Percentiles rank a stretch among this genome's conserved stretches.
phyloP scores from a whole-genome alignment of 2,113 vertebrate genomes.

The Mustela nigripes region DNA sequence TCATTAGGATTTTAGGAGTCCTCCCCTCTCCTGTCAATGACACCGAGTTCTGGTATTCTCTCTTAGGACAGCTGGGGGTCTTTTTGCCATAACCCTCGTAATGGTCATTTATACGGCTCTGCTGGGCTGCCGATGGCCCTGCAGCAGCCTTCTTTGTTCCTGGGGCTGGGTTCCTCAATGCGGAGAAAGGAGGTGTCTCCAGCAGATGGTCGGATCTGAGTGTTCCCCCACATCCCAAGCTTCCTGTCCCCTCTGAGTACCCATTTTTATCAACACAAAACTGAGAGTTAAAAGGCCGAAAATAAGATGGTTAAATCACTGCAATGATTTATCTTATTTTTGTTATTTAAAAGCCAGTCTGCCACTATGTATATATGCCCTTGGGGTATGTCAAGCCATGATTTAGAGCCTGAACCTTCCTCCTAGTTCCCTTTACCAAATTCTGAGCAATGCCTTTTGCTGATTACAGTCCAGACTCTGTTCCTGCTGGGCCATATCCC shows the following conservation, averaged over 20 bases:
- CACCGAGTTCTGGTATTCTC: not conserved
- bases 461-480: not conserved
- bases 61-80: not conserved
- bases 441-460: conserved; percentile 46
- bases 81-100: not conserved
- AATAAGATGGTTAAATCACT: not conserved
- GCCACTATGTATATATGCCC: not conserved
- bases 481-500: not conserved
- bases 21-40: not conserved
- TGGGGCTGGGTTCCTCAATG: not conserved
- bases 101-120: not conserved
- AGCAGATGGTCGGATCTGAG: not conserved
- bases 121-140: not conserved
- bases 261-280: not conserved
- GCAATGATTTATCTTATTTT: conserved; percentile 31
- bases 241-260: not conserved
- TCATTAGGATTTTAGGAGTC: not conserved
- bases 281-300: conserved; percentile 17
- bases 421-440: conserved; percentile 9
- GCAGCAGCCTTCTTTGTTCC: not conserved
- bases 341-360: conserved; percentile 58
- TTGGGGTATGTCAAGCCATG: conserved; percentile 11
- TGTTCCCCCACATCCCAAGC: not conserved
- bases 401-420: conserved; percentile 43
- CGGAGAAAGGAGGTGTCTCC: not conserved